These are phyloP conservation scores for Brachionus paranguensis DNA, from an alignment of 1,140 invertebrate genomes.

Conservation along the genomic window DNA sequence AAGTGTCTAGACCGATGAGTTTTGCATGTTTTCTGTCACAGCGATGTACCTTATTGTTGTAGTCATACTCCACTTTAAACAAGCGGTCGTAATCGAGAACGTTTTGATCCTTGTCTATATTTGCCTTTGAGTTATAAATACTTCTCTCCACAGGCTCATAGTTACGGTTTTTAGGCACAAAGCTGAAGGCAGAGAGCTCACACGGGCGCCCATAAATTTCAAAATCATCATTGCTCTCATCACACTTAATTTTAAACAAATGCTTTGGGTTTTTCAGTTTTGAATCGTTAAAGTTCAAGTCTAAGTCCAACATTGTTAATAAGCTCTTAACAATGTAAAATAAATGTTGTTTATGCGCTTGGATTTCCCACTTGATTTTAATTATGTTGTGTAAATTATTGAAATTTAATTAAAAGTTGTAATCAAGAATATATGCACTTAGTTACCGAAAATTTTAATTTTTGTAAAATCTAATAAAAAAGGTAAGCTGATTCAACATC, in stretches of 20 bases:
- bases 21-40: conserved; percentile 55
- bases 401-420: not conserved
- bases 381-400: not conserved
- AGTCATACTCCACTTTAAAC: conserved; percentile 46
- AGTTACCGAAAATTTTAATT: conserved; percentile 18
- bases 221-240: conserved; percentile 47
- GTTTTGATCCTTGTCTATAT: not conserved
- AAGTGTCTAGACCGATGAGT: conserved; percentile 46
- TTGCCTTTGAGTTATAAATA: not conserved
- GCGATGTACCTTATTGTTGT: conserved; percentile 53
- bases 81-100: conserved; percentile 48
- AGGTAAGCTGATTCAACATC: not conserved
- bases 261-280: conserved; percentile 27
- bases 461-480: not conserved
- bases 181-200: conserved; percentile 52
- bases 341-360: not conserved
- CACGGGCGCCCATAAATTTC: conserved; percentile 49
- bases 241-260: conserved; percentile 41
- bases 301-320: not conserved
- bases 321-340: not conserved
- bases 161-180: conserved; percentile 45
- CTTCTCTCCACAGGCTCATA: conserved; percentile 46
- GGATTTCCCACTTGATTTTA: not conserved
- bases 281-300: not conserved
- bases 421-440: conserved; percentile 23